Evolutionary conservation across 2,113 vertebrate genomes (phyloP).

Genomic region (Craseonycteris thonglongyai): DNA sequence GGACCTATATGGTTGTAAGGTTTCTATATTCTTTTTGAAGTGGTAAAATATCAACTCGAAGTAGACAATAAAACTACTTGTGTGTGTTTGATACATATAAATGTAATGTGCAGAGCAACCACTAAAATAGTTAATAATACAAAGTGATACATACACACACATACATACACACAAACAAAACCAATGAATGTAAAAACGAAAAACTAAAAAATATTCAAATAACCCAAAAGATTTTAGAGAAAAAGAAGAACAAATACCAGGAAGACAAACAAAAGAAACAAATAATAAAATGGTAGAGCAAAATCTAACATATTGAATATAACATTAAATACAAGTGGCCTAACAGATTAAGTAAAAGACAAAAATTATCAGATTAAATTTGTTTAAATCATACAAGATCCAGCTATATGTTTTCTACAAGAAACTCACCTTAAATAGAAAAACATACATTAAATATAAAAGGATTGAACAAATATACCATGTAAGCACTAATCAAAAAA

Average conservation of each 20-base stretch:
- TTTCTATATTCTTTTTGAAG: background rate
- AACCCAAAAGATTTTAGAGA: background rate
- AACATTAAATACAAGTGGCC: background rate
- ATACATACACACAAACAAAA: background rate
- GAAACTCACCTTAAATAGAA: background rate
- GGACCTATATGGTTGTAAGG: background rate
- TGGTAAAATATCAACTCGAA: background rate
- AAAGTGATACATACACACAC: background rate
- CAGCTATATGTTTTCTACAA: background rate
- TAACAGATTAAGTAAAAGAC: background rate
- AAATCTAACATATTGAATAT: background rate
- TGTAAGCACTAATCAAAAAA: background rate
- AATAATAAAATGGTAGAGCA: background rate
- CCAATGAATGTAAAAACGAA: background rate
- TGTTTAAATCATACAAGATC: background rate
- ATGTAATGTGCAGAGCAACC: background rate
- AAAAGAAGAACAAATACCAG: background rate
- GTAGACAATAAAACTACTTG: background rate
- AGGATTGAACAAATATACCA: background rate
- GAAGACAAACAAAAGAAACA: background rate
- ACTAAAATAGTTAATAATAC: background rate
- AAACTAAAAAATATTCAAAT: background rate
- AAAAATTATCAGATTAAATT: background rate
- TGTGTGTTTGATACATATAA: background rate
- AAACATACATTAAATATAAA: too few species aligned